Conservation (phyloP, 1,140 invertebrate genomes). For the Sarcophaga peregrina region DNA sequence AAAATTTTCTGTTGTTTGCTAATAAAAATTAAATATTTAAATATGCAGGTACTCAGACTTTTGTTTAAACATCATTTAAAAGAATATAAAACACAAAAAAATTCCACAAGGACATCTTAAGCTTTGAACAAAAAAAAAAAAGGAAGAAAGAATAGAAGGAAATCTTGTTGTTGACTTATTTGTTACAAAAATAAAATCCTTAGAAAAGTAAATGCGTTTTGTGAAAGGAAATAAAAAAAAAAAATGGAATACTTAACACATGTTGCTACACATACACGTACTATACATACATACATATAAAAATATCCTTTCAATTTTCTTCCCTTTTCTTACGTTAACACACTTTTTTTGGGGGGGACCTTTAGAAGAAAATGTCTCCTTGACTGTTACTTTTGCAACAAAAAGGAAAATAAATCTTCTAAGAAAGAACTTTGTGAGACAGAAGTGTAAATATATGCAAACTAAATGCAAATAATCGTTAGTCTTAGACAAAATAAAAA, state of each 20-base stretch:
- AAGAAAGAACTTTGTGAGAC: background rate
- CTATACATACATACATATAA: background rate
- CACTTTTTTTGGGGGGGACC: too few relatives aligned
- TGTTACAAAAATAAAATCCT: background rate
- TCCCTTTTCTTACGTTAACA: background rate
- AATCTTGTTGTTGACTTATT: conserved; percentile 12
- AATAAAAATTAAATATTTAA: background rate
- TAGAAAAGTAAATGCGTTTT: background rate
- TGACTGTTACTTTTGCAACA: too few relatives aligned
- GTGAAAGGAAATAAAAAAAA: background rate
- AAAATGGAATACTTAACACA: conserved; percentile 1
- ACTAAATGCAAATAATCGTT: conserved; percentile 41
- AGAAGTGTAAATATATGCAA: conserved; percentile 39
- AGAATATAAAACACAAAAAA: background rate
- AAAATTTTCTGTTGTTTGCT: too few relatives aligned
- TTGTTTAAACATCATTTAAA: background rate
- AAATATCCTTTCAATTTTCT: background rate
- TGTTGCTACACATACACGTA: background rate
- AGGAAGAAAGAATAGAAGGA: background rate
- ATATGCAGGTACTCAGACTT: conserved; percentile 21
- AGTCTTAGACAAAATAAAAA: conserved; percentile 37
- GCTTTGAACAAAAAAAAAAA: background rate
- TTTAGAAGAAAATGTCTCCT: too few relatives aligned
- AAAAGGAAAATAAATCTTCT: background rate
- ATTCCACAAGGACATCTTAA: conserved; percentile 12